Conservation (phyloP, 2,888 invertebrate species). For the Catonia carolina region DNA sequence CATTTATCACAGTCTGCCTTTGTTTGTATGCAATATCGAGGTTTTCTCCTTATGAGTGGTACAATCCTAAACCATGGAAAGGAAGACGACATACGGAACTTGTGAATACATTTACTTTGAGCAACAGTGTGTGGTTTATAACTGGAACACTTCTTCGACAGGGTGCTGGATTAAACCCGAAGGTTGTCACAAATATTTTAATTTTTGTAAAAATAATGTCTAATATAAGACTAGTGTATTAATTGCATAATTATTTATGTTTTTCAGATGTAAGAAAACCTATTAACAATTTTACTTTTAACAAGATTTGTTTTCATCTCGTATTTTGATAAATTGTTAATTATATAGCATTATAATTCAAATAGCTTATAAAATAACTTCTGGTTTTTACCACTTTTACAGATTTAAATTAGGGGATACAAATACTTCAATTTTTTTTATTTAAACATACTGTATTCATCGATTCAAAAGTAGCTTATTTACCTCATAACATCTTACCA, state of each 20-base stretch:
- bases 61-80: conserved; percentile 31
- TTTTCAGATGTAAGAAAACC: neutral
- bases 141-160: conserved; percentile 60
- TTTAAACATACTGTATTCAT: too few species aligned
- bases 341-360: too few species aligned
- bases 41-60: conserved; percentile 57
- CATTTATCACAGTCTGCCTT: conserved; percentile 53
- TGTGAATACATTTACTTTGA: conserved; percentile 55
- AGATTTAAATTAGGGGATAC: too few species aligned
- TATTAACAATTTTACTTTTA: too few species aligned
- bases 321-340: too few species aligned
- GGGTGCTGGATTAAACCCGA: conserved; percentile 54
- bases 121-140: conserved; percentile 61
- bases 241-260: neutral
- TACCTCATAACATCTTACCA: too few species aligned
- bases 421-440: too few species aligned
- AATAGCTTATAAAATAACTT: neutral
- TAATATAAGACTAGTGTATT: too few species aligned
- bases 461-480: too few species aligned
- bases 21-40: conserved; percentile 46
- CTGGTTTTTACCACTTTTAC: too few species aligned
- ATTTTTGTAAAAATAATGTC: too few species aligned
- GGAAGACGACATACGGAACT: conserved; percentile 16
- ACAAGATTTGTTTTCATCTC: too few species aligned
- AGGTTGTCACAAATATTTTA: conserved; percentile 37